Percentiles rank a stretch among this genome's conserved stretches.
Evolutionary conservation across 2,113 vertebrate species (phyloP).

Genomic region (Brachionichthys hirsutus): DNA sequence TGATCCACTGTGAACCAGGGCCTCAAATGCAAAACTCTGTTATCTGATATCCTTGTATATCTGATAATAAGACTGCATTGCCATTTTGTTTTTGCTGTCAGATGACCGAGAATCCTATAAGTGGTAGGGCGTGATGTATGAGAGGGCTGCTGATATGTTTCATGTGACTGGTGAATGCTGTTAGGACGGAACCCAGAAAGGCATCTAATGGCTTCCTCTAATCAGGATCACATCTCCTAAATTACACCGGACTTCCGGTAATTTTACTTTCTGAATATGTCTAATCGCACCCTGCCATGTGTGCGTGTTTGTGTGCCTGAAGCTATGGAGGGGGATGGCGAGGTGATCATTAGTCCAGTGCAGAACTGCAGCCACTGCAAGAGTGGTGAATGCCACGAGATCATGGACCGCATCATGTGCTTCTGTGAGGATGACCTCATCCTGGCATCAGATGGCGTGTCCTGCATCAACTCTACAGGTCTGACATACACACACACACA

Average conservation of each 20-base stretch:
- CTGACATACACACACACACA: not conserved
- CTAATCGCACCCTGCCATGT: constrained; percentile 8
- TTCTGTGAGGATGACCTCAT: constrained; percentile 86
- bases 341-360: constrained; percentile 90
- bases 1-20: not conserved
- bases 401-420: constrained; percentile 81
- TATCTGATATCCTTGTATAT: no score
- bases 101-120: no score
- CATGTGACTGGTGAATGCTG: not conserved
- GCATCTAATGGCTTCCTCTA: not conserved
- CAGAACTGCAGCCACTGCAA: constrained; percentile 98
- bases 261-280: constrained; percentile 2
- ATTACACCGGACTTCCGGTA: constrained; percentile 12
- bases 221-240: constrained; percentile 9
- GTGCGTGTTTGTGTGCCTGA: constrained; percentile 15
- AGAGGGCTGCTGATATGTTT: not conserved
- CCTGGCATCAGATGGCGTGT: constrained; percentile 84
- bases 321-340: constrained; percentile 93
- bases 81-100: no score
- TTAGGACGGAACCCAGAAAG: no score
- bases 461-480: constrained; percentile 82
- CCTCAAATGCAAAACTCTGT: no score
- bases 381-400: constrained; percentile 86
- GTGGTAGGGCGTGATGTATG: no score
- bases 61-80: no score